phyloP scores from a whole-genome alignment of 2,113 vertebrate species.

The Vidua macroura region DNA sequence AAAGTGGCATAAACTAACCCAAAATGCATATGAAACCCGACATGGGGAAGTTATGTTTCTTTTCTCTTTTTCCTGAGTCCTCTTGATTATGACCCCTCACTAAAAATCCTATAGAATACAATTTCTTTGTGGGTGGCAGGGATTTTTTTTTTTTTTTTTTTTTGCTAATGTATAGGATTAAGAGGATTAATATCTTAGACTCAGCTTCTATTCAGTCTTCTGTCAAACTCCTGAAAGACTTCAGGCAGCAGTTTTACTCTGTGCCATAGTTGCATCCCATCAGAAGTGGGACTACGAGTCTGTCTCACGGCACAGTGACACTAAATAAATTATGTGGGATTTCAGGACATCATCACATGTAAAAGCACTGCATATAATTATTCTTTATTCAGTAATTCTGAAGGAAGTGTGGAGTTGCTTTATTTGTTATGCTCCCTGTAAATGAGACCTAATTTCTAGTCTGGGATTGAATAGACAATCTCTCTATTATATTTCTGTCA shows the following conservation, averaged over 20 bases:
- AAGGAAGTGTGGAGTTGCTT: neutral
- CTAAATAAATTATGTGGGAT: neutral
- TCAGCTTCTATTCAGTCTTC: neutral
- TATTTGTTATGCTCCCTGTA: neutral
- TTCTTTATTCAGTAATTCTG: neutral
- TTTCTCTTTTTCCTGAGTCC: neutral
- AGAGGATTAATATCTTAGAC: neutral
- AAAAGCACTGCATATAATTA: neutral
- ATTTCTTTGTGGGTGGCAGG: neutral
- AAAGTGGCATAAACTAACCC: neutral
- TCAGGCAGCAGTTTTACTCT: neutral
- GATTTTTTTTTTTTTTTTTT: neutral
- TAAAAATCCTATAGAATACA: neutral
- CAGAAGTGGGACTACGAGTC: neutral
- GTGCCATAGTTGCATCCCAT: neutral
- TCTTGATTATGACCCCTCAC: neutral
- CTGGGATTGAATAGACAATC: neutral
- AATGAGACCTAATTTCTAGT: neutral
- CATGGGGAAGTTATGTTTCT: neutral
- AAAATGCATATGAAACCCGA: neutral
- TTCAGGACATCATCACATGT: neutral
- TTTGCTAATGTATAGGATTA: neutral
- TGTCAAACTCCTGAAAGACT: neutral
- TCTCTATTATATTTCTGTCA: neutral
- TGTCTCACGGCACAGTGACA: rapidly evolving